Percentiles rank a stretch among this genome's conserved stretches.
Conservation (phyloP, 2,797 vertebrate species). For the Petrocephalus schoutedeni region DNA sequence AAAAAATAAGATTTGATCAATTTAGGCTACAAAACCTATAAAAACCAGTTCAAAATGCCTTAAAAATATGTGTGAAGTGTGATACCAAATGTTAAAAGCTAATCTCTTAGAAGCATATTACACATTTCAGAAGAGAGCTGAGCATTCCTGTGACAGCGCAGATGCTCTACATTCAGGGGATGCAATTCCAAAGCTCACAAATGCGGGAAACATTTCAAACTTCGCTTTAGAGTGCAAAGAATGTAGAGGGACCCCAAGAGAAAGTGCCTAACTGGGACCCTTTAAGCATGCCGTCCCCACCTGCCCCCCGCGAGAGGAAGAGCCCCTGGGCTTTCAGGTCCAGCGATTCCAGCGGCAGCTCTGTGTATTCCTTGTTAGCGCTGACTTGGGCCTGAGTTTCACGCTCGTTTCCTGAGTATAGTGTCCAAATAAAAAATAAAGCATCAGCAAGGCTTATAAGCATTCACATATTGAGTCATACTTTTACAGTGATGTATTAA, state of each 20-base stretch:
- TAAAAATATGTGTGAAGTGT: neutral
- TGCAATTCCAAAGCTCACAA: neutral
- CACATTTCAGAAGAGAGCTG: neutral
- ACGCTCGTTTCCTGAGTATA: neutral
- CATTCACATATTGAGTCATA: neutral
- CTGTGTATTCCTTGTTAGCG: slow-evolving; percentile 76
- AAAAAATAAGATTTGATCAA: neutral
- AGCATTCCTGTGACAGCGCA: neutral
- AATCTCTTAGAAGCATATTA: neutral
- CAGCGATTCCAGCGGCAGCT: slow-evolving; percentile 82
- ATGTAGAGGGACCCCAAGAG: neutral
- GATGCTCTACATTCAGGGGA: neutral
- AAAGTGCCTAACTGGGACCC: neutral
- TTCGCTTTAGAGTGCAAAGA: slow-evolving; percentile 14
- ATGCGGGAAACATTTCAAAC: neutral
- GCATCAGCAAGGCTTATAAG: neutral
- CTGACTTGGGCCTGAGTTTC: slow-evolving; percentile 28
- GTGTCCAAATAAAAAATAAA: neutral
- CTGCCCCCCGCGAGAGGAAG: slow-evolving; percentile 68
- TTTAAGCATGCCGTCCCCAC: slow-evolving; percentile 46
- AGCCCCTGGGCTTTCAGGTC: slow-evolving; percentile 77
- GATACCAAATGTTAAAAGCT: neutral
- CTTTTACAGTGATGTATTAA: neutral
- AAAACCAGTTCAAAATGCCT: neutral
- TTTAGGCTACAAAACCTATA: neutral